A percentile compares a stretch with the other conserved stretches of the same genome.
phyloP scores from a whole-genome alignment of 2,888 invertebrate genomes.

The Coleophora flavipennella region DNA sequence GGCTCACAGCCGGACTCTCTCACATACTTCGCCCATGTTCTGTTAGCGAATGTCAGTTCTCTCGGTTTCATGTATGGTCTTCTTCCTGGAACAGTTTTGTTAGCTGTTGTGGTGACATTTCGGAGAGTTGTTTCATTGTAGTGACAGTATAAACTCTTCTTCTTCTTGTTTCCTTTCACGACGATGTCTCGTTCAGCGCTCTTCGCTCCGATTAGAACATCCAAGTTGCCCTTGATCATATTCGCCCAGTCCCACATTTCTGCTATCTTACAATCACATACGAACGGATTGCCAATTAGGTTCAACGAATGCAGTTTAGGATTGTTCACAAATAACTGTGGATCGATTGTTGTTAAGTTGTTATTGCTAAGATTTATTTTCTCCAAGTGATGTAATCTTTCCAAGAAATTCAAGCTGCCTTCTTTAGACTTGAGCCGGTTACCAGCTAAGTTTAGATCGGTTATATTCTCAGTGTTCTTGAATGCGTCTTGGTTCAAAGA shows the following conservation, averaged over 20 bases:
- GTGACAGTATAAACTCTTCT: constrained; percentile 75
- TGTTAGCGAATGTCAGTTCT: constrained; percentile 70
- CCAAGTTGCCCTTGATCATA: constrained; percentile 75
- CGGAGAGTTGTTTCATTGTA: constrained; percentile 73
- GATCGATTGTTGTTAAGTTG: constrained; percentile 73
- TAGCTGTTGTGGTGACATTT: constrained; percentile 56
- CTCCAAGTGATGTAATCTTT: constrained; percentile 68
- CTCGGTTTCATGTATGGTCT: constrained; percentile 73
- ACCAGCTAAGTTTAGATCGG: constrained; percentile 72
- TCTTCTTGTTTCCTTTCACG: constrained; percentile 76
- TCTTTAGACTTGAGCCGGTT: constrained; percentile 68
- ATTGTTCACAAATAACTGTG: constrained; percentile 69
- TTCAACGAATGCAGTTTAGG: constrained; percentile 74
- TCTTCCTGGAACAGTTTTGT: constrained; percentile 68
- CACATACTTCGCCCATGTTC: constrained; percentile 82
- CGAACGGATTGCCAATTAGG: constrained; percentile 78
- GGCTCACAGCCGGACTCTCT: constrained; percentile 76
- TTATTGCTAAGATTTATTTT: constrained; percentile 77
- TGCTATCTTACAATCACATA: constrained; percentile 78
- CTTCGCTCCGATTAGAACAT: constrained; percentile 77
- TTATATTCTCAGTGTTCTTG: constrained; percentile 74
- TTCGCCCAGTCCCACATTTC: constrained; percentile 83
- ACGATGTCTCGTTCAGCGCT: constrained; percentile 75
- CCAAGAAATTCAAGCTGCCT: constrained; percentile 69
- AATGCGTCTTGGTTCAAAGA: constrained; percentile 75